Evolutionary conservation across 2,797 vertebrate species (phyloP).

Genomic region (Peromyscus nudipes): DNA sequence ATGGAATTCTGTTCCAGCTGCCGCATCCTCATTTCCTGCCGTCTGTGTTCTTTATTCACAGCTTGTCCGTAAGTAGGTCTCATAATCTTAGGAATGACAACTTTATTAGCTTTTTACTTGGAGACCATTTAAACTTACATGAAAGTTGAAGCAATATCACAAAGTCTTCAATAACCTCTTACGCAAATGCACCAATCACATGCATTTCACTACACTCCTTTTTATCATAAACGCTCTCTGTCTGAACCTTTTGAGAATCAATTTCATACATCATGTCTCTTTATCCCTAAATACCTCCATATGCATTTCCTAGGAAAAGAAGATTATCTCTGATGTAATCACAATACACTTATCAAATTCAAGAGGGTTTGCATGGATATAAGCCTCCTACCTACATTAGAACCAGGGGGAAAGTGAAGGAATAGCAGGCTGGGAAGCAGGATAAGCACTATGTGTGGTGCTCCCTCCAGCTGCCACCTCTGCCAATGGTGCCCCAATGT

Average conservation of each 20-base stretch:
- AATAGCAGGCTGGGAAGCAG: fast-evolving
- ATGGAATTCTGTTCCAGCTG: fast-evolving
- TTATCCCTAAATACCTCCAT: neutral
- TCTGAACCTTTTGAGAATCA: neutral
- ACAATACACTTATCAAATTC: neutral
- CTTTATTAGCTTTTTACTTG: constrained; percentile 9
- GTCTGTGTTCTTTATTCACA: neutral
- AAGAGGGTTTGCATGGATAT: neutral
- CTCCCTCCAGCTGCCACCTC: fast-evolving
- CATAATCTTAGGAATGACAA: neutral
- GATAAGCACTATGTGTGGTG: fast-evolving
- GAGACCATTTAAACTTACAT: neutral
- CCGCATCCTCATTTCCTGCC: too few relatives aligned
- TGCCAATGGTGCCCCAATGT: fast-evolving
- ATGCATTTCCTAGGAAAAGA: constrained; percentile 19
- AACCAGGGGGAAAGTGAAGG: neutral
- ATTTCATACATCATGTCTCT: neutral
- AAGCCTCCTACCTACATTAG: neutral
- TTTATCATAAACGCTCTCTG: neutral
- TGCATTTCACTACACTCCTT: neutral
- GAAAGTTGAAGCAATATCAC: neutral
- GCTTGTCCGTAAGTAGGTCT: neutral
- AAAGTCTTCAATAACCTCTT: neutral
- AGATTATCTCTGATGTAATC: neutral
- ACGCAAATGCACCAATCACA: neutral